These are phyloP conservation scores for Solea solea DNA, from an alignment of 2,113 vertebrate genomes.

Conservation along the genomic window DNA sequence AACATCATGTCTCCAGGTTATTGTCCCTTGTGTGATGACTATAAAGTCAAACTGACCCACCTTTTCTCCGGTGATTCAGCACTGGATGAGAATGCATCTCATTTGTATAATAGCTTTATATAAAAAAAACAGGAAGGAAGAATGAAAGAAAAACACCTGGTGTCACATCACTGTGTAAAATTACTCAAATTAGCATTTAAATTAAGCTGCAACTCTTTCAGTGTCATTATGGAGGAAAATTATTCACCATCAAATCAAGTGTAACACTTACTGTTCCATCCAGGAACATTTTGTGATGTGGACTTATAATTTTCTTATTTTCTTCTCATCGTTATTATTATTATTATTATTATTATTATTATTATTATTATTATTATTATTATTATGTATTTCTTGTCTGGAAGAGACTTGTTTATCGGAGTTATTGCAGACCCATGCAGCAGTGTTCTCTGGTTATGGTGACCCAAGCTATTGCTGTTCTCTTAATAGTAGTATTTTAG, in stretches of 20 bases:
- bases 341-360: not conserved
- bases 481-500: not conserved
- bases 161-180: conserved; percentile 2
- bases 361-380: not conserved
- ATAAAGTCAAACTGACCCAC: conserved; percentile 36
- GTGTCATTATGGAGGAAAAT: conserved; percentile 12
- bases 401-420: not conserved
- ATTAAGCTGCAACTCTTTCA: conserved; percentile 30
- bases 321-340: conserved; percentile 7
- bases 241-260: conserved; percentile 33
- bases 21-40: conserved; percentile 13
- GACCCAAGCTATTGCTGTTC: not conserved
- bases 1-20: conserved; percentile 8
- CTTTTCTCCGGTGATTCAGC: conserved; percentile 17
- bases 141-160: not conserved
- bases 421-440: not conserved
- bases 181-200: conserved; percentile 58
- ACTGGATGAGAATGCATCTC: conserved; percentile 14
- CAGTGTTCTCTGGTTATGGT: not conserved
- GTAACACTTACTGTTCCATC: conserved; percentile 16
- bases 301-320: not conserved
- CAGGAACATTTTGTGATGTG: conserved; percentile 11
- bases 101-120: conserved; percentile 52
- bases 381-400: conserved; percentile 1
- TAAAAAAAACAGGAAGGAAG: not conserved